These are phyloP conservation scores for Geopemphigus sp. DNA, from an alignment of 1,140 invertebrate genomes.

Conservation along the genomic window DNA sequence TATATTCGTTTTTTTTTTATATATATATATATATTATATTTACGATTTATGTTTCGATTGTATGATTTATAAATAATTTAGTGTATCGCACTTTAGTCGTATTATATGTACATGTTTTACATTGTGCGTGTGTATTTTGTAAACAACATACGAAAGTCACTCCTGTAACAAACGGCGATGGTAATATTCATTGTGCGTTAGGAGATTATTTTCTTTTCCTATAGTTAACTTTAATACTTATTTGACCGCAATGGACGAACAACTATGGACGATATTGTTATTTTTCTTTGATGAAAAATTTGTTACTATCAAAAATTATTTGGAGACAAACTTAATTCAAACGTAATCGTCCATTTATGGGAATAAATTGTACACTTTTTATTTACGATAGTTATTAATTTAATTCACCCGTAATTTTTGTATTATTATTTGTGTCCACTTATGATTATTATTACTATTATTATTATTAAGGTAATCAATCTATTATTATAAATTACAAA, in stretches of 20 bases:
- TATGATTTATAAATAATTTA: slow-evolving; percentile 30
- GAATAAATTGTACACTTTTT: background rate
- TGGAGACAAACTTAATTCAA: background rate
- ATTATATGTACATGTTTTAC: background rate
- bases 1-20: slow-evolving; percentile 27
- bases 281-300: background rate
- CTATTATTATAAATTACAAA: slow-evolving; percentile 22
- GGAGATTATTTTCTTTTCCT: background rate
- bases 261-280: slow-evolving; percentile 10
- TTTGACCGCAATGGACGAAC: slow-evolving; percentile 1
- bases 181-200: slow-evolving; percentile 14
- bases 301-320: background rate
- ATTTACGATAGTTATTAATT: slow-evolving; percentile 14
- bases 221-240: slow-evolving; percentile 23
- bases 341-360: slow-evolving; percentile 16
- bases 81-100: slow-evolving; percentile 24
- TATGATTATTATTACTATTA: slow-evolving; percentile 5
- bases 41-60: slow-evolving; percentile 45
- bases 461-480: slow-evolving; percentile 20
- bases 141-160: slow-evolving; percentile 32
- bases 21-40: slow-evolving; percentile 41
- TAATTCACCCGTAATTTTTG: slow-evolving; percentile 2
- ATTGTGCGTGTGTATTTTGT: slow-evolving; percentile 10
- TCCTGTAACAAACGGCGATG: slow-evolving; percentile 9
- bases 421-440: slow-evolving; percentile 3